Percentiles rank a stretch among this genome's conserved stretches.
phyloP scores from a whole-genome alignment of 1,140 invertebrate genomes.

The Cydia splendana region DNA sequence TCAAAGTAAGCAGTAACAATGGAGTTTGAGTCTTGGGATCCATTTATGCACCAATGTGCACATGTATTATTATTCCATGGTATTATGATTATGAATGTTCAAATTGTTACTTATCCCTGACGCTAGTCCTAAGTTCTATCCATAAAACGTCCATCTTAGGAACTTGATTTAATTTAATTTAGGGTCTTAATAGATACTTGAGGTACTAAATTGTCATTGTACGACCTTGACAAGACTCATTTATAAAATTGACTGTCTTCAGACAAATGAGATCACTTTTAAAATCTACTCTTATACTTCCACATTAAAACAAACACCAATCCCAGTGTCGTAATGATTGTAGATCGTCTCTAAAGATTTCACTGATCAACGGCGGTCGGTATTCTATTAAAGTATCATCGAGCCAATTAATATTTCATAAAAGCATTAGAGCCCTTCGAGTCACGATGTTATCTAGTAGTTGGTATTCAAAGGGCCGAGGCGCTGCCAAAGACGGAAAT shows the following conservation, averaged over 20 bases:
- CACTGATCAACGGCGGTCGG: not conserved
- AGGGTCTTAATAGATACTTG: too few species aligned
- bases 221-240: too few species aligned
- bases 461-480: constrained; percentile 64
- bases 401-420: constrained; percentile 37
- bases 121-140: not conserved
- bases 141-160: not conserved
- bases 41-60: not conserved
- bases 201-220: too few species aligned
- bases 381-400: constrained; percentile 40
- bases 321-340: not conserved
- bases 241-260: too few species aligned
- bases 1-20: constrained; percentile 35
- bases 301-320: not conserved
- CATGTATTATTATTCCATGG: not conserved
- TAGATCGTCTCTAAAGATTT: constrained; percentile 9
- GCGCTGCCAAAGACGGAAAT: constrained; percentile 63
- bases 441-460: constrained; percentile 55
- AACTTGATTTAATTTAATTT: too few species aligned
- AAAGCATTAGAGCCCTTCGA: constrained; percentile 42
- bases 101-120: not conserved
- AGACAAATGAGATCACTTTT: not conserved
- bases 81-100: not conserved
- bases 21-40: constrained; percentile 13
- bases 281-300: not conserved